Evolutionary conservation across 2,113 vertebrate genomes (phyloP).

Genomic region (Callionymus lyra): DNA sequence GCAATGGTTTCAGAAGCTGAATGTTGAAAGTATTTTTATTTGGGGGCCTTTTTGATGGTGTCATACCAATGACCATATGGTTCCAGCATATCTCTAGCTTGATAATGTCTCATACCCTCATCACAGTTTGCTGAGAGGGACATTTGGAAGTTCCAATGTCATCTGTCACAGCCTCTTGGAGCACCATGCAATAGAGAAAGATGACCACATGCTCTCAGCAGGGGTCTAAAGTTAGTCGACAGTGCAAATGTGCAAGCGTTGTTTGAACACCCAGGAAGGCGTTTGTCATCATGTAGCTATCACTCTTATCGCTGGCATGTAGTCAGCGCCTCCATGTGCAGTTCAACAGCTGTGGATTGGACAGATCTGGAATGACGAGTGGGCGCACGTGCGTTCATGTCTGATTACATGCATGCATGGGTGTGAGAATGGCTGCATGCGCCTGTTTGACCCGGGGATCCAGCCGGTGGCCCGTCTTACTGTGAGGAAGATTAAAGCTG

Average conservation of each 20-base stretch:
- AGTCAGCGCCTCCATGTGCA: conserved; percentile 17
- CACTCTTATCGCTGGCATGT: conserved; percentile 36
- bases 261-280: conserved; percentile 17
- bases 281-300: conserved; percentile 20
- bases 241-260: conserved; percentile 22
- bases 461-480: conserved; percentile 17
- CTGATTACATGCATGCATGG: conserved; percentile 10
- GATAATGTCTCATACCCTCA: conserved; percentile 1
- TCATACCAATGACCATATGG: too few relatives aligned
- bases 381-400: not conserved
- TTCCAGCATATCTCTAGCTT: too few relatives aligned
- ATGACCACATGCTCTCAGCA: conserved; percentile 20
- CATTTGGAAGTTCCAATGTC: too few relatives aligned
- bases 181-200: conserved; percentile 11
- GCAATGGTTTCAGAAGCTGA: too few relatives aligned
- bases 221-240: conserved; percentile 29
- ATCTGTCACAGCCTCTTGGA: too few relatives aligned
- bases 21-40: too few relatives aligned
- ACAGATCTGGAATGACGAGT: conserved; percentile 1
- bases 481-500: conserved; percentile 25
- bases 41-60: too few relatives aligned
- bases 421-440: conserved; percentile 14
- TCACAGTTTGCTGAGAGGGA: too few relatives aligned
- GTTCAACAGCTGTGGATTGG: conserved; percentile 33
- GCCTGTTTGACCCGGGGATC: conserved; percentile 20